Evolutionary conservation across 2,888 invertebrate genomes (phyloP).

Genomic region (Nudaria mundana): DNA sequence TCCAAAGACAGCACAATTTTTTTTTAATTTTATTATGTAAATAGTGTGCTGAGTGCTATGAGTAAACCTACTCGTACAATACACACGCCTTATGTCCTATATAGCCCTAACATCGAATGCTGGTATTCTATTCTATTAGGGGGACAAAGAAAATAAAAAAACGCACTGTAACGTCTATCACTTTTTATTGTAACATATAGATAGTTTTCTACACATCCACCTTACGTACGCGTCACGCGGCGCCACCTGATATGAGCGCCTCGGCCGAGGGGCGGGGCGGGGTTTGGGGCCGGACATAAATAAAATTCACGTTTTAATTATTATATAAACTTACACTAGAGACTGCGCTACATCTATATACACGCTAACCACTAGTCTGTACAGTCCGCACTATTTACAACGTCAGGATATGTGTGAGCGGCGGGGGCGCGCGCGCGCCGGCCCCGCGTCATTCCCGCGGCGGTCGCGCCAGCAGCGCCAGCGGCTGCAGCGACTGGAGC

Average conservation of each 20-base stretch:
- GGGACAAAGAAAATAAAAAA: no score
- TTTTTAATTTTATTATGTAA: no score
- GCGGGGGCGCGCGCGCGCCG: conserved; percentile 39
- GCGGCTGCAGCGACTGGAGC: conserved; percentile 67
- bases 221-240: conserved; percentile 62
- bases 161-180: no score
- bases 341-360: conserved; percentile 50
- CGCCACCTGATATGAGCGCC: conserved; percentile 74
- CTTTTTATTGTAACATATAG: conserved; percentile 77
- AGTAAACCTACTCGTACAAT: no score
- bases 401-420: conserved; percentile 50
- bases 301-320: conserved; percentile 56
- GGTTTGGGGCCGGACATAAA: conserved; percentile 42
- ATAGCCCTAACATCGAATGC: no score
- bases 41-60: no score
- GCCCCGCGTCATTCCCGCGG: conserved; percentile 66
- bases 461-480: conserved; percentile 79
- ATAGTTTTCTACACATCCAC: conserved; percentile 76
- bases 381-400: conserved; percentile 52
- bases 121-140: no score
- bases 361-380: conserved; percentile 50
- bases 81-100: no score
- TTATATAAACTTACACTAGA: conserved; percentile 53
- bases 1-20: no score
- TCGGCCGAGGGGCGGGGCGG: conserved; percentile 37